Base-by-base conservation (phyloP, 2,888 invertebrate species). In the Uropetala carovei region DNA sequence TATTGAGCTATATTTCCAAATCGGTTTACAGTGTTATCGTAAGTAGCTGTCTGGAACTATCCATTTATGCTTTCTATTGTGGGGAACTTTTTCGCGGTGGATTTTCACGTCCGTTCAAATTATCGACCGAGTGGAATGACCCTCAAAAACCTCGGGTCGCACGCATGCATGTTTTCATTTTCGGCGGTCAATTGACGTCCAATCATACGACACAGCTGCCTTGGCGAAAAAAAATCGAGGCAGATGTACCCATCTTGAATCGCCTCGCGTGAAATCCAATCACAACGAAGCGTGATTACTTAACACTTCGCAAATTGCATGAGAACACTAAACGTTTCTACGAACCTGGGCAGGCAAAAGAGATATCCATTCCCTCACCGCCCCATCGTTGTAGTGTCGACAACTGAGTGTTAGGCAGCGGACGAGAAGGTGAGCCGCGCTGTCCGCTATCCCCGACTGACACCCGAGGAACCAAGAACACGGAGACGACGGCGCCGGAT, bases 401-500 rank as follows among this genome's bases (percentile, higher is more conserved):
- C 60, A 14, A 64, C 22, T 18, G 64, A 64, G 64, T 43, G 9
- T 11, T 60, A 68, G 64, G 89, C 86, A 60, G 86, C 86, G 86
- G 60, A 59, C 59, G 27, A 22, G 10, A 64, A 68, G n/a, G 89
- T 68, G 89, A 89, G 43, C 89, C 89, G 89, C 89, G 89, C 64
- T 89, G 43, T 60, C 89, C 64, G 89, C 60, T 59, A 30, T 43
- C 64, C 27, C 27, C 59, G 60, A n/a, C 14, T 60, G 86, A 86
- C 18, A 86, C 64, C 89, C 64, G 89, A 89, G 83, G 18, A 83
- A 57, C 18, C 9, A 57, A 57, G 89, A 89, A 89, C 60, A 89
- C 89, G 89, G 89, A 89, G 89, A 89, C 89, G 89, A 89, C 89
- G 89, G 89, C 89, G 89, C 30, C 60, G 89, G 68, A 89, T 89